A percentile compares a stretch with the other conserved stretches of the same genome.
Evolutionary conservation across 2,888 invertebrate genomes (phyloP).

Genomic region (Pseudoips prasinana): DNA sequence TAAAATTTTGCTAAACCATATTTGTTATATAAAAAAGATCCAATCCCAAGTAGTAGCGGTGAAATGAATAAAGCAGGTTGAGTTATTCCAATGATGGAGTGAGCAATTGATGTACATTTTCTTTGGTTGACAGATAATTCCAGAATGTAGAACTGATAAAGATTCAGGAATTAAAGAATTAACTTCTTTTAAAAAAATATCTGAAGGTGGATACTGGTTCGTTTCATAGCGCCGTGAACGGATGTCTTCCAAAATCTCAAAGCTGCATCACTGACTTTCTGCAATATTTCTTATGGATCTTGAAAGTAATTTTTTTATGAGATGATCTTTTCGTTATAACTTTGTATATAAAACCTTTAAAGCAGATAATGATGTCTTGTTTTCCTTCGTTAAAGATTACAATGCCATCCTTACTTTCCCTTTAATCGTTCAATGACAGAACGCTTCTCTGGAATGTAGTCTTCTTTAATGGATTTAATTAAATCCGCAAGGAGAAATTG

Average conservation of each 20-base stretch:
- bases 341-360: constrained; percentile 15
- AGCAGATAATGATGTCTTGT: constrained; percentile 13
- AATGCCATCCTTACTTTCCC: constrained; percentile 10
- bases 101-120: too few species aligned
- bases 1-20: too few species aligned
- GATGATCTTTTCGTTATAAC: too few species aligned
- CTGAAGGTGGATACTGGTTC: constrained; percentile 14
- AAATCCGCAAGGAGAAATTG: constrained; percentile 8
- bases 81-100: too few species aligned
- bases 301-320: constrained; percentile 5
- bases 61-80: too few species aligned
- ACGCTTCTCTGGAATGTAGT: constrained; percentile 13
- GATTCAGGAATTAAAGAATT: neutral
- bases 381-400: constrained; percentile 14
- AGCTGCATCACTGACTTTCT: constrained; percentile 16
- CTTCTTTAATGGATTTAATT: too few species aligned
- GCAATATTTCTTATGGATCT: constrained; percentile 7
- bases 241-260: constrained; percentile 22
- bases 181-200: constrained; percentile 18
- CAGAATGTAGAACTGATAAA: neutral
- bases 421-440: constrained; percentile 14
- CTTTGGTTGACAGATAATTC: neutral
- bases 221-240: constrained; percentile 15
- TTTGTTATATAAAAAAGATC: too few species aligned
- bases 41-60: too few species aligned